These are phyloP conservation scores for Agapostemon virescens DNA, from an alignment of 2,888 invertebrate genomes.

Conservation along the genomic window DNA sequence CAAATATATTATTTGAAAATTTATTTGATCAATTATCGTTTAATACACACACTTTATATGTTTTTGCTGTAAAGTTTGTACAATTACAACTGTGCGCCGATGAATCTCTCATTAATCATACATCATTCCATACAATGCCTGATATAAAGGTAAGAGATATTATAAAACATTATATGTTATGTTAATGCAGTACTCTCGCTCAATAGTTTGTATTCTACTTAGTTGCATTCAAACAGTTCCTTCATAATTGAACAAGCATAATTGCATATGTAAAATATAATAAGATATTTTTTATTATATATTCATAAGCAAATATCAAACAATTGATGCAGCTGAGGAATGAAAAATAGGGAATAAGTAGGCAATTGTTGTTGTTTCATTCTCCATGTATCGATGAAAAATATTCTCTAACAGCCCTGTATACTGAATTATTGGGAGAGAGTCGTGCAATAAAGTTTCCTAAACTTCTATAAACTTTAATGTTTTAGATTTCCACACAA, in stretches of 20 bases:
- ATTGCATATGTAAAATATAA: too few species aligned
- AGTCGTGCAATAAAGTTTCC: not conserved
- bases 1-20: constrained; percentile 61
- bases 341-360: too few species aligned
- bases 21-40: constrained; percentile 20
- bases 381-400: too few species aligned
- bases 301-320: too few species aligned
- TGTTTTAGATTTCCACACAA: constrained; percentile 72
- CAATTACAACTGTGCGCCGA: constrained; percentile 75
- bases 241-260: too few species aligned
- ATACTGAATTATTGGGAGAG: not conserved
- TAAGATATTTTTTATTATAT: too few species aligned
- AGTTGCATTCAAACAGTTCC: too few species aligned
- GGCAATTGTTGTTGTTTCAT: too few species aligned
- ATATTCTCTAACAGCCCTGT: too few species aligned
- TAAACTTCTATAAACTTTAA: constrained; percentile 5
- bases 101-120: constrained; percentile 68
- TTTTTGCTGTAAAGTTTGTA: constrained; percentile 62
- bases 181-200: not conserved
- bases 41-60: constrained; percentile 18
- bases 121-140: constrained; percentile 41
- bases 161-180: not conserved
- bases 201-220: too few species aligned
- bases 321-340: too few species aligned
- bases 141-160: constrained; percentile 43